Base-by-base conservation (phyloP, 2,113 vertebrate genomes). In the Barbus barbus region DNA sequence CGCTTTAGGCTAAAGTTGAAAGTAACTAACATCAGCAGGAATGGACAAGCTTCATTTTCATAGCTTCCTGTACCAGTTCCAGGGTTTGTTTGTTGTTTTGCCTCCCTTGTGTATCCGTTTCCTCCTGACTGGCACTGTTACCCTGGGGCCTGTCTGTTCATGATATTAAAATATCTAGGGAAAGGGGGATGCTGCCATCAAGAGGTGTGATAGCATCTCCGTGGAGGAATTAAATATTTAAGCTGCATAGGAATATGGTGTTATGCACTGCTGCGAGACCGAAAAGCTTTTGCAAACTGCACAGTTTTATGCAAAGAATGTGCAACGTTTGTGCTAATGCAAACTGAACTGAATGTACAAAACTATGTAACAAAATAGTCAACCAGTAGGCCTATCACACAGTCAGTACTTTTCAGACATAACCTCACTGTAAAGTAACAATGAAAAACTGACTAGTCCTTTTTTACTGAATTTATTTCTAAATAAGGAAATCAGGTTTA, bases 141-240 rank as follows among this genome's bases (percentile, higher is more conserved):
- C 46, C 82, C 67, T 36, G 72, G 41, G 84, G 84, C 81, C 75
- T 38, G 31, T 76, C 72, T 76, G 56, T 48, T 53, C 16, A 60
- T 46, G 53, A 33, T n/a, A 79, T 72, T 78, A 46, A 74, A 84
- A 85, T 76, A 87, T 79, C 60, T 67, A 79, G 88, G 88, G 78
- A 84, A 86, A 82, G 67, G 69, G 58, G 48, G 85, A 87, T 88
- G 85, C 87, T 85, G 87, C 84, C 82, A 88, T 87, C 77, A 85
- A 76, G 83, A 88, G 87, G 85, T 86, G 44, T 24, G 63, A 61
- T 67, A n/a, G 51, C 38, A 88, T 82, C 67, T 84, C 83, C 8
- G 33, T 81, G 61, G 69, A 83, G 77, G 67, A 44, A 85, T 86
- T 48, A 87, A 89, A 87, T 88, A 83, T 88, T 83, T 83, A 88